Base-by-base conservation (phyloP, 2,113 vertebrate species). In the Esox niger region DNA sequence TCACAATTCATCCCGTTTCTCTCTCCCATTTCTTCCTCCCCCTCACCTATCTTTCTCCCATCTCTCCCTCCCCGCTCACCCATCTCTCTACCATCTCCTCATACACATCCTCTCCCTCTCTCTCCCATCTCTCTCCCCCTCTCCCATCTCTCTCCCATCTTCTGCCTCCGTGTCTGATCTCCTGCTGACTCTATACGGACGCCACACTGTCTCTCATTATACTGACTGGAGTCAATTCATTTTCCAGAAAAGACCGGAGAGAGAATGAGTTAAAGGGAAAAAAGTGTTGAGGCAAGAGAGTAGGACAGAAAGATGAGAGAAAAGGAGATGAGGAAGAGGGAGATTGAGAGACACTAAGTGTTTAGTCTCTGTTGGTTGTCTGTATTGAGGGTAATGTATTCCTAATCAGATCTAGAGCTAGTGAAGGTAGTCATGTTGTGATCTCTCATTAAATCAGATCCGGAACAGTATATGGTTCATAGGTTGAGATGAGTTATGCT, bases 191-290 rank as follows among this genome's bases (percentile, higher is more conserved):
- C 86, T 88, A 88, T 90, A 91, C 88, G 91, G 87, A 80, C 89
- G 84, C 66, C 89, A 90, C 84, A 88, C 87, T 23, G 87, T 81
- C 79, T 81, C 87, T 91, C 87, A 90, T 90, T 89, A 90, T 84
- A 80, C 83, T 2, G 74, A 74, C 82, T 69, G 75, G 83, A 86
- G 81, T 74, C 74, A 88, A 87, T 88, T 87, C 70, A 82, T 82
- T 88, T 33, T 82, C 78, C 55, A 20, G 4, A 77, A n/a, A 56
- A 38, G 59, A 77, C 73, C 11, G 32, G 32, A 4, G 32, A 33
- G 32, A 33, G 32, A 33, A 1, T 6, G 32, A 33, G 32, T 6
- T 4, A 33, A 1, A 33, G 32, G 35, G 49, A 33, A 8, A 33
- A 8, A 2, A 8, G 9, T 1, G 9, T 4, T 6, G 62, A 75